phyloP scores from a whole-genome alignment of 2,888 invertebrate genomes.

The Latheticus oryzae region DNA sequence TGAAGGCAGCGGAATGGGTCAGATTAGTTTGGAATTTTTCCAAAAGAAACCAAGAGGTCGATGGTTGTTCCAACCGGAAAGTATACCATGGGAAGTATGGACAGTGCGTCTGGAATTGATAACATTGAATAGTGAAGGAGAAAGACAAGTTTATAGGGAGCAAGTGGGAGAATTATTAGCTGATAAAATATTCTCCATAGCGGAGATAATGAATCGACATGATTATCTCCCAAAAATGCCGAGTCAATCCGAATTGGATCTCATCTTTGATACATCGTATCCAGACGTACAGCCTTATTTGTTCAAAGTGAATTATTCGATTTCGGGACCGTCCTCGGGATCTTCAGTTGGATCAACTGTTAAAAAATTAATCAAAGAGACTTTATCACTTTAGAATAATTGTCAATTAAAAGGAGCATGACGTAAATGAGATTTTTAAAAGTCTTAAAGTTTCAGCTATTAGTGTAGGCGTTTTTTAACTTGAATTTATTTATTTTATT shows the following conservation, averaged over 20 bases:
- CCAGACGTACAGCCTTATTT: conserved; percentile 96
- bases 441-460: conserved; percentile 11
- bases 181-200: conserved; percentile 94
- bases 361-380: conserved; percentile 90
- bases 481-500: conserved; percentile 31
- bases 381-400: conserved; percentile 77
- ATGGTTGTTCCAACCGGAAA: conserved; percentile 92
- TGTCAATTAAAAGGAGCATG: conserved; percentile 25
- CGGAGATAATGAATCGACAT: conserved; percentile 94
- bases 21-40: conserved; percentile 95
- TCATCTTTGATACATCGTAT: conserved; percentile 94
- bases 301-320: conserved; percentile 89
- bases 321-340: conserved; percentile 78
- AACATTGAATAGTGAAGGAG: conserved; percentile 86
- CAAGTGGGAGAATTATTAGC: conserved; percentile 87
- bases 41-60: conserved; percentile 88
- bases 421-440: conserved; percentile 20
- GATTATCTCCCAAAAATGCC: conserved; percentile 98
- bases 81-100: conserved; percentile 99
- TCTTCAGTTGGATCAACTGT: conserved; percentile 89
- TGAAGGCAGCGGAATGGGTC: conserved; percentile 77
- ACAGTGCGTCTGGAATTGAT: conserved; percentile 91
- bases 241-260: conserved; percentile 89
- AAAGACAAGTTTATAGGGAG: conserved; percentile 88
- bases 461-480: conserved; percentile 17